These are phyloP conservation scores for Charaxes varanes DNA, from an alignment of 1,140 invertebrate genomes.

Conservation along the genomic window DNA sequence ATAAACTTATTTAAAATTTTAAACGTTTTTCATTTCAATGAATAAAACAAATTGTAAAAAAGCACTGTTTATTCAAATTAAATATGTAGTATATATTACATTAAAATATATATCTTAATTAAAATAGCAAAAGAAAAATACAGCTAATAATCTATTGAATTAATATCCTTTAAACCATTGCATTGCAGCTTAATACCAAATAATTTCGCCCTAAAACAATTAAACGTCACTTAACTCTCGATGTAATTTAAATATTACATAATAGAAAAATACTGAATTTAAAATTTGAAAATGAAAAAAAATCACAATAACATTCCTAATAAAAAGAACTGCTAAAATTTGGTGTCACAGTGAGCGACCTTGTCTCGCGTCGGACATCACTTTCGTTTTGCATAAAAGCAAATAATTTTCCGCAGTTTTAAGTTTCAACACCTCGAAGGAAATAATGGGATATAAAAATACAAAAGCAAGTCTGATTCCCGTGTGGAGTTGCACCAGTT, in stretches of 20 bases:
- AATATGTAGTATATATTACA: constrained; percentile 71
- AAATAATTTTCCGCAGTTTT: constrained; percentile 11
- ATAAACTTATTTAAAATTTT: constrained; percentile 28
- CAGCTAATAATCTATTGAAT: constrained; percentile 68
- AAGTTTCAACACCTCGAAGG: constrained; percentile 26
- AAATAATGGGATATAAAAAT: constrained; percentile 66
- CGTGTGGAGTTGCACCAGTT: constrained; percentile 49
- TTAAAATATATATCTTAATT: constrained; percentile 73
- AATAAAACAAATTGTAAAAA: constrained; percentile 39
- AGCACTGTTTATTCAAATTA: constrained; percentile 73
- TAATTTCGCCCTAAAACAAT: constrained; percentile 45
- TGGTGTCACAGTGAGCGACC: too few relatives aligned
- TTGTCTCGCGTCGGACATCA: too few relatives aligned
- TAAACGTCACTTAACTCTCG: constrained; percentile 33
- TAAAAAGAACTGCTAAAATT: too few relatives aligned
- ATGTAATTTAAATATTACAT: too few relatives aligned
- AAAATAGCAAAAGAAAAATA: constrained; percentile 69
- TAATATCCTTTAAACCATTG: constrained; percentile 61
- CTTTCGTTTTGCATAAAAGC: neutral
- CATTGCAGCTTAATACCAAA: constrained; percentile 44
- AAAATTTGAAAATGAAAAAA: constrained; percentile 12
- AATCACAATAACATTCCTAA: constrained; percentile 13
- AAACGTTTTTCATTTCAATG: constrained; percentile 9
- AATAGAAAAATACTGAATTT: constrained; percentile 36
- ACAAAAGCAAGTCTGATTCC: constrained; percentile 66